These are phyloP conservation scores for Glyptemys insculpta DNA, from an alignment of 2,797 vertebrate genomes.

Conservation along the genomic window DNA sequence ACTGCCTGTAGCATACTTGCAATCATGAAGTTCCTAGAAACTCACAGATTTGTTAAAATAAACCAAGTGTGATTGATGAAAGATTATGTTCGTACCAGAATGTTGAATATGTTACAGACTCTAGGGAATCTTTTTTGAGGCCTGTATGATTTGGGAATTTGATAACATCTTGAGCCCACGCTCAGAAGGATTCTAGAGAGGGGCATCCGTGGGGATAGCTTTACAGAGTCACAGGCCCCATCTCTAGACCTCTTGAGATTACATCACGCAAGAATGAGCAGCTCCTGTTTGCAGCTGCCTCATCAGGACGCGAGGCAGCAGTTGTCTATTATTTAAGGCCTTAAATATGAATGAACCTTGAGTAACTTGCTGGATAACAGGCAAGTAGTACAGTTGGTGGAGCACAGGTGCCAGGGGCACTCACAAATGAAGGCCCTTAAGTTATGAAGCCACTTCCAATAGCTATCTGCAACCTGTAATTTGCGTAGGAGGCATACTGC, in stretches of 20 bases:
- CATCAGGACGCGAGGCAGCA: neutral
- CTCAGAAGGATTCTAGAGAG: neutral
- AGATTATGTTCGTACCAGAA: neutral
- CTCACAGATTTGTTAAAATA: constrained; percentile 10
- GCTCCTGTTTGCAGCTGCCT: neutral
- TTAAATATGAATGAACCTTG: neutral
- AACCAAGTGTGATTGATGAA: neutral
- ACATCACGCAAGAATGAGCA: neutral
- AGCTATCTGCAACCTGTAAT: neutral
- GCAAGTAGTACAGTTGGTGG: neutral
- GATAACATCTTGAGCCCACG: constrained; percentile 17
- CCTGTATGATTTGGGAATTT: neutral
- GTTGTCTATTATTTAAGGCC: neutral
- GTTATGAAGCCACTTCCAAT: neutral
- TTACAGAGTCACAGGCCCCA: neutral
- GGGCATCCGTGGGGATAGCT: neutral
- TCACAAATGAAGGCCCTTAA: neutral
- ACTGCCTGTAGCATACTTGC: neutral
- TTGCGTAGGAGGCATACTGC: neutral
- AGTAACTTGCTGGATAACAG: neutral
- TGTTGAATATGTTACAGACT: neutral
- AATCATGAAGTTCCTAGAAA: constrained; percentile 13
- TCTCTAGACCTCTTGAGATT: neutral
- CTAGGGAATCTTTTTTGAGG: neutral
- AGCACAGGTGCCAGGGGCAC: neutral